Conservation (phyloP, 2,888 invertebrate genomes). For the Automeris io region DNA sequence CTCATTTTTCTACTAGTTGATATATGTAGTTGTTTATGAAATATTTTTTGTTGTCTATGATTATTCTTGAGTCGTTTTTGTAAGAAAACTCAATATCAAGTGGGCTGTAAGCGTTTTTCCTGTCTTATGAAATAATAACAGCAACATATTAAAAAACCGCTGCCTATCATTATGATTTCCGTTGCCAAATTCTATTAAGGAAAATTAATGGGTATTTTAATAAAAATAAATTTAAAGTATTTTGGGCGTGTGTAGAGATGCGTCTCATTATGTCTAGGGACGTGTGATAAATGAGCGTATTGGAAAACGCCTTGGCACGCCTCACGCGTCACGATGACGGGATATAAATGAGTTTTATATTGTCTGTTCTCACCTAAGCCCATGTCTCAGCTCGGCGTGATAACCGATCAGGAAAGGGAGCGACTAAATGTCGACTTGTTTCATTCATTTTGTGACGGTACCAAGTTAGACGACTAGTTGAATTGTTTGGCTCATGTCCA, state of each 20-base stretch:
- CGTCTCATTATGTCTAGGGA: constrained; percentile 67
- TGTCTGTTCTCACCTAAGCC: constrained; percentile 69
- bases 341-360: constrained; percentile 73
- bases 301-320: constrained; percentile 70
- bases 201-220: constrained; percentile 43
- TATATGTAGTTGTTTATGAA: too few species aligned
- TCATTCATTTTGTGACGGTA: constrained; percentile 63
- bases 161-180: constrained; percentile 25
- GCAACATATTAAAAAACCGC: constrained; percentile 17
- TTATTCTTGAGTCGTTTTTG: too few species aligned
- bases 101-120: too few species aligned
- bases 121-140: constrained; percentile 5
- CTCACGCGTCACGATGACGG: constrained; percentile 63
- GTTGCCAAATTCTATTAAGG: constrained; percentile 31
- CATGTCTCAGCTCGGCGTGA: constrained; percentile 52
- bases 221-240: constrained; percentile 58
- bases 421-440: constrained; percentile 55
- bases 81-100: too few species aligned
- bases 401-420: constrained; percentile 55
- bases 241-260: constrained; percentile 53
- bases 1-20: too few species aligned
- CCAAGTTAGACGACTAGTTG: constrained; percentile 67
- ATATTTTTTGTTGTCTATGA: too few species aligned
- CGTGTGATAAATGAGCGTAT: constrained; percentile 71
- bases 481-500: constrained; percentile 69